Base-by-base conservation (phyloP, 1,140 invertebrate genomes). In the Solenopsis fugax region DNA sequence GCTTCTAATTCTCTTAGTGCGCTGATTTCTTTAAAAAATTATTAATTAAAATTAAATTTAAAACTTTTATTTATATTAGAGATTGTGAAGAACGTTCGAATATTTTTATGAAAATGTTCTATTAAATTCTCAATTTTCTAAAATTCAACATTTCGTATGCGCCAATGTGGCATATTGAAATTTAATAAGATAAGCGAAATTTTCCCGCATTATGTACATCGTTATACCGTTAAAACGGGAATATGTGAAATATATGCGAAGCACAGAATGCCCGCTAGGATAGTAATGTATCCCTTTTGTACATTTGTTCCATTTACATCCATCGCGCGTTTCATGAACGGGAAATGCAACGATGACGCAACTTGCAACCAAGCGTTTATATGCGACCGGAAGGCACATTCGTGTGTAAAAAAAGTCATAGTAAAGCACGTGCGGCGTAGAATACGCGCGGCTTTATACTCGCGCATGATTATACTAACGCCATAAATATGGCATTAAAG, bases 261-360 rank as follows among this genome's bases (percentile, higher is more conserved):
- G 56, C 80, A 29, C 54, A 60, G n/a, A 73, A 60, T 73, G 29
- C n/a, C 41, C 18, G n/a, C 37, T 73, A 37, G 54, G 41, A 73
- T 58, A 82, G 67, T 82, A 73, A 84, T 48, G 54, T 82, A 82
- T 73, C 54, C 9, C 80, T 75, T 84, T 84, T 84, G 80, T 84
- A 48, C 69, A 84, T 84, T 73, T 75, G 69, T 84, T 73, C 41
- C 54, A 73, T 75, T 75, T 75, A 73, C 80, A 84, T 75, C 80
- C 24, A 84, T 84, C 80, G 41, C 69, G 41, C 69, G n/a, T 84
- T 84, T 84, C 69, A 62, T 60, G 18, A 75, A 84, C 80, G 67
- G 54, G 41, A 82, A 73, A 82, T 73, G 54, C 52, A 72, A 81
- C 50, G 78, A 72, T 71, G 65, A 72, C 52, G 78, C 37, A 58